Evolutionary conservation across 1,140 invertebrate genomes (phyloP).

Genomic region (Apolygus lucorum): DNA sequence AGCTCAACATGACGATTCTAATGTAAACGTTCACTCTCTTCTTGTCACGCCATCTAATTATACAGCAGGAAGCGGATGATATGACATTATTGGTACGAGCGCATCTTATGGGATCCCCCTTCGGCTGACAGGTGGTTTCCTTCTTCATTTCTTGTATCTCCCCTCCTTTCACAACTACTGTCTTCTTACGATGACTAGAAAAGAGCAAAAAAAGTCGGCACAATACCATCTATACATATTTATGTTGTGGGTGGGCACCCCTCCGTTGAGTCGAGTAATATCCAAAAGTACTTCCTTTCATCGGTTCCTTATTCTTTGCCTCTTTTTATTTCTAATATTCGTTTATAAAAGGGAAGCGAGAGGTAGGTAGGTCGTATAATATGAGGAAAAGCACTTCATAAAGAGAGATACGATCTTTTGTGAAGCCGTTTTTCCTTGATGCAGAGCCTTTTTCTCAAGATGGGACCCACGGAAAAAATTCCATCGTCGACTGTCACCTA

Average conservation of each 20-base stretch:
- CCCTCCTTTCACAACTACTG: background rate
- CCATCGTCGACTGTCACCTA: conserved; percentile 9
- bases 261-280: background rate
- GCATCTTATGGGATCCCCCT: background rate
- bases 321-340: background rate
- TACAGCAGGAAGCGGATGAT: no score
- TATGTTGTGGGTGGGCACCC: conserved; percentile 7
- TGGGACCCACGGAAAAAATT: background rate
- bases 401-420: background rate
- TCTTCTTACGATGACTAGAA: conserved; percentile 1
- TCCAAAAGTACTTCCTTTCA: conserved; percentile 16
- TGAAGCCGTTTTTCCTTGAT: background rate
- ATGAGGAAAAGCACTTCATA: conserved; percentile 3
- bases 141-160: conserved; percentile 1
- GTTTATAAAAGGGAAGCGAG: conserved; percentile 2
- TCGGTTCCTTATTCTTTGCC: background rate
- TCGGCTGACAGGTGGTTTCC: background rate
- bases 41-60: no score
- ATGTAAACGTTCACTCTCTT: no score
- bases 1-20: no score
- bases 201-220: background rate
- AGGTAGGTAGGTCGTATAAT: background rate
- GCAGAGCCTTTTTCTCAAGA: no score
- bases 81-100: no score
- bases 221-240: conserved; percentile 13